phyloP scores from a whole-genome alignment of 2,113 vertebrate genomes.

The Rynchops niger region DNA sequence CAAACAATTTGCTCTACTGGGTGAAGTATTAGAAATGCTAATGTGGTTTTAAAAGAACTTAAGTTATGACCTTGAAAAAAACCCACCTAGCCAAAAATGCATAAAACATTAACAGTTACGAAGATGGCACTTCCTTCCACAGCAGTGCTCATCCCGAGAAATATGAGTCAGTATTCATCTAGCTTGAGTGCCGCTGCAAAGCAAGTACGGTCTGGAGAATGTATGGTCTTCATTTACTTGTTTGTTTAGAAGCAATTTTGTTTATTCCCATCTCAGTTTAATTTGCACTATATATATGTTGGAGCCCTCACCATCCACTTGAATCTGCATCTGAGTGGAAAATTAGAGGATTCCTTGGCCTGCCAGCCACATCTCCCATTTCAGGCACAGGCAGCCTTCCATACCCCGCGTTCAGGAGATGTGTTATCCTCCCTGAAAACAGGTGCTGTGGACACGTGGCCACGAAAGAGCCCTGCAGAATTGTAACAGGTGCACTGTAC shows the following conservation, averaged over 20 bases:
- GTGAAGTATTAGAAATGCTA: neutral
- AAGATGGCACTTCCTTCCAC: neutral
- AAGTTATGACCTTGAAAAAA: neutral
- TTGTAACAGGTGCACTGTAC: neutral
- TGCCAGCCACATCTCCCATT: neutral
- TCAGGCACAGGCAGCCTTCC: neutral
- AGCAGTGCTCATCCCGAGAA: neutral
- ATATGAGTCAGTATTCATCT: neutral
- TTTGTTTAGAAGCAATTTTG: neutral
- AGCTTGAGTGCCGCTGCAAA: neutral
- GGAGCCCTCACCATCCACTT: neutral
- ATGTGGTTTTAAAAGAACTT: neutral
- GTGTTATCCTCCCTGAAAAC: neutral
- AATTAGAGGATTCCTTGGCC: neutral
- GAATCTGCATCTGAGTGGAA: neutral
- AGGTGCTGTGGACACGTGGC: neutral
- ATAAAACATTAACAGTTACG: neutral
- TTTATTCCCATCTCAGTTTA: neutral
- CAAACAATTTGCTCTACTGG: neutral
- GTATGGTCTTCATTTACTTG: neutral
- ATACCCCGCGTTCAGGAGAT: neutral
- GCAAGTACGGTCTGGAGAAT: neutral
- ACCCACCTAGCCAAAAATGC: neutral
- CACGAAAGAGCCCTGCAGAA: neutral
- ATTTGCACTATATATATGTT: neutral